These are phyloP conservation scores for Agelastica alni DNA, from an alignment of 2,888 invertebrate species.

Conservation along the genomic window DNA sequence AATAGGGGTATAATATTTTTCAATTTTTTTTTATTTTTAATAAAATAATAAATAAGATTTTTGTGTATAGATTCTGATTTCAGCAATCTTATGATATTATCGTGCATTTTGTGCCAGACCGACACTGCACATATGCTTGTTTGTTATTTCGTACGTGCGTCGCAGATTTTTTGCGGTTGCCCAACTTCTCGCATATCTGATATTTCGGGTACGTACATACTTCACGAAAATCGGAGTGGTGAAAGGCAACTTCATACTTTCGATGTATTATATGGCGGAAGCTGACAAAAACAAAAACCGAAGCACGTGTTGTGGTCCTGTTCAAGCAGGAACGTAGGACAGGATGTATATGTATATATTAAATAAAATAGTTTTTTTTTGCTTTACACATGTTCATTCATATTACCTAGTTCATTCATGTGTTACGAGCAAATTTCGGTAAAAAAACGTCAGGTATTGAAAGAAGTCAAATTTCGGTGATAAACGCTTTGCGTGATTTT, in stretches of 20 bases:
- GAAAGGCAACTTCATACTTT: constrained; percentile 11
- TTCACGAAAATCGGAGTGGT: constrained; percentile 4
- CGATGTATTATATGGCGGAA: constrained; percentile 8
- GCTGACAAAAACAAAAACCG: constrained; percentile 6
- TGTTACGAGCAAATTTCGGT: neutral
- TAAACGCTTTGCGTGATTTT: no score
- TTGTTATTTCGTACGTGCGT: neutral
- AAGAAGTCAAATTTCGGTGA: no score
- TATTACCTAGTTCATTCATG: constrained; percentile 6
- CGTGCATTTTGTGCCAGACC: neutral
- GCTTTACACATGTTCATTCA: constrained; percentile 24
- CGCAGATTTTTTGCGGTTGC: constrained; percentile 23
- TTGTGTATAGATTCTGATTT: no score
- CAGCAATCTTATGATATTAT: no score
- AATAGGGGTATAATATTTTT: no score
- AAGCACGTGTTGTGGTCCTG: constrained; percentile 46
- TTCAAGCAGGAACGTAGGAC: constrained; percentile 34
- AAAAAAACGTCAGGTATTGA: no score
- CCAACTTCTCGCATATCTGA: constrained; percentile 4
- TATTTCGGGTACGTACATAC: no score
- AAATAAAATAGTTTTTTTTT: constrained; percentile 30
- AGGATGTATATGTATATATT: constrained; percentile 38
- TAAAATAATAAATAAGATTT: no score
- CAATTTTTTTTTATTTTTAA: no score
- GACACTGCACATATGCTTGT: neutral